These are phyloP conservation scores for Scaptodrosophila latifasciaeformis DNA, from an alignment of 2,888 invertebrate genomes.

Conservation along the genomic window DNA sequence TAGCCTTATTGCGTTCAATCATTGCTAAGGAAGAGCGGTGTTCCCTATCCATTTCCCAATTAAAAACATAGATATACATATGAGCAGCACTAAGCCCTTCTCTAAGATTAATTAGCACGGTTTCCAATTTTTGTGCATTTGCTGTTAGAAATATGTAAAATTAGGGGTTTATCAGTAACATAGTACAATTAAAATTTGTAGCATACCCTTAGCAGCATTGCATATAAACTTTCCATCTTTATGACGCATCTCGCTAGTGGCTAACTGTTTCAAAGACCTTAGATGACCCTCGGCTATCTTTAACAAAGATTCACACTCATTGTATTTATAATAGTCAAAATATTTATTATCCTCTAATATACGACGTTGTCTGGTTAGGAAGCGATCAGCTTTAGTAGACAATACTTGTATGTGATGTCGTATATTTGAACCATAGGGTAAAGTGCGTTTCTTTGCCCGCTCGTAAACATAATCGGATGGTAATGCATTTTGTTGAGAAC, in stretches of 20 bases:
- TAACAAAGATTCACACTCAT: constrained; percentile 50
- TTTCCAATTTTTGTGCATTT: constrained; percentile 43
- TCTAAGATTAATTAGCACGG: constrained; percentile 35
- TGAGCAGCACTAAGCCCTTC: constrained; percentile 57
- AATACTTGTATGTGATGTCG: constrained; percentile 64
- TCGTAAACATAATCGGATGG: constrained; percentile 48
- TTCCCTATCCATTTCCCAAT: constrained; percentile 63
- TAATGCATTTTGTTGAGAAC: constrained; percentile 29
- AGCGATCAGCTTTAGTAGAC: constrained; percentile 46
- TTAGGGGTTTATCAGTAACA: too few species aligned
- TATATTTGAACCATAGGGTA: constrained; percentile 53
- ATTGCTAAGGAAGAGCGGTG: constrained; percentile 49
- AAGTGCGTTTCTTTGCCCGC: constrained; percentile 9
- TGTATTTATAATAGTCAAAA: constrained; percentile 47
- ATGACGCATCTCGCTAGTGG: constrained; percentile 52
- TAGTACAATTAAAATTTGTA: background rate
- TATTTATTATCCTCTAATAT: constrained; percentile 46
- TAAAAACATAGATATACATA: constrained; percentile 50
- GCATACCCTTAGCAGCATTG: constrained; percentile 36
- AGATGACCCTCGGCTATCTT: constrained; percentile 12
- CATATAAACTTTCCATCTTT: constrained; percentile 41
- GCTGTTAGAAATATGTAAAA: constrained; percentile 26
- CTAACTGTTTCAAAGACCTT: constrained; percentile 28
- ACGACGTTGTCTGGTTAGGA: constrained; percentile 43
- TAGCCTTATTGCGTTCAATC: constrained; percentile 24